These are phyloP conservation scores for Rhagium mordax DNA, from an alignment of 2,888 invertebrate genomes.

Conservation along the genomic window DNA sequence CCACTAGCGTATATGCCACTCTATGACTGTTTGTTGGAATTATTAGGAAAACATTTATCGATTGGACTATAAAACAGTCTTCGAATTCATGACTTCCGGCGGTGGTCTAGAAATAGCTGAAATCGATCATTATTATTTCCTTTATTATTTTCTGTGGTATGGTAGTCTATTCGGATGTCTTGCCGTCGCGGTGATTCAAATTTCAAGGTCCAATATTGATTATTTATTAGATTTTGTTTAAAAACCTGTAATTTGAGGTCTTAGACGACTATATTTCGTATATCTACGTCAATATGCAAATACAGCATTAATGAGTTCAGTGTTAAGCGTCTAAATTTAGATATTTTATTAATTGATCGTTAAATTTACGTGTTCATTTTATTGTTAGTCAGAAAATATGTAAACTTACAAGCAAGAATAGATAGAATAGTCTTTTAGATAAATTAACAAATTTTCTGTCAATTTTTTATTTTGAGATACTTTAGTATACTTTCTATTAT, in stretches of 20 bases:
- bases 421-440: too few species aligned
- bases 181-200: too few species aligned
- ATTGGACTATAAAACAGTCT: neutral
- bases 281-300: neutral
- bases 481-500: too few species aligned
- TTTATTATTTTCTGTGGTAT: neutral
- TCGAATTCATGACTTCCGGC: neutral
- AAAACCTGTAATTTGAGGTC: neutral
- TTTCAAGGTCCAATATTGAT: neutral
- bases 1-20: too few species aligned
- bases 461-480: too few species aligned
- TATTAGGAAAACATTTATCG: neutral
- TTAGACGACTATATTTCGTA: neutral
- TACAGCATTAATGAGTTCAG: neutral
- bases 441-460: too few species aligned
- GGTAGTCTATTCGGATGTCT: neutral
- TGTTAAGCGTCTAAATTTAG: neutral
- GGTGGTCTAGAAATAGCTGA: neutral
- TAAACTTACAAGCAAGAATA: too few species aligned
- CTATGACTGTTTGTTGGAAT: neutral
- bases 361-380: neutral
- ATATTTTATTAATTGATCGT: neutral
- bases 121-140: neutral
- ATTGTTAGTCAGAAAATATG: too few species aligned
- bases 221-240: neutral